Evolutionary conservation across 2,888 invertebrate species (phyloP), one percentile per base, ranked within the genome.

Genomic region (Dexiosoma caninum): DNA sequence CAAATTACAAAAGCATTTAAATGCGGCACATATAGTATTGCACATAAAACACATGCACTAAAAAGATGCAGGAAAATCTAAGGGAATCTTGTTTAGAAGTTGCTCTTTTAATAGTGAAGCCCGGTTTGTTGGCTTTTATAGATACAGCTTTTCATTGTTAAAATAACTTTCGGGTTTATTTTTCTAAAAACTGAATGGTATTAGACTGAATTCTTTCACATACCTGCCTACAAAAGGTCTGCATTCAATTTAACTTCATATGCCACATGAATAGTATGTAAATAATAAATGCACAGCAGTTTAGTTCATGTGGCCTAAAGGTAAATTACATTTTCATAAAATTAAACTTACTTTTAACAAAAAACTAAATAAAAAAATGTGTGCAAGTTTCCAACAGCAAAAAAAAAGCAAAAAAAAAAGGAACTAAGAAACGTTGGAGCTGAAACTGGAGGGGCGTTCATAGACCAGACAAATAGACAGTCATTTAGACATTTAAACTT

Each of bases 401-500:
- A 60, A 30, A 32, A 62, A 27, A n/a, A n/a, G 5, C 21, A 64
- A 14, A 16, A 60, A 62, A n/a, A 53, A 46, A 37, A 44, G 16
- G 30, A 55, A 37, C 14, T 19, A 64, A 57, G 55, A 57, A 55
- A n/a, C n/a, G n/a, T n/a, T n/a, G 27, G 21, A 32, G 42, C 21
- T 16, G 37, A 35, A 78, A 46, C 27, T 57, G 60, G 44, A 71
- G 49, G 77, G 66, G 66, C 66, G 77, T 70, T 64, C 70, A 51
- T 44, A 51, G 59, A 70, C 55, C 77, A 77, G 76, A 76, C 76
- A 80, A 76, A 76, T 71, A 80, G 71, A 76, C 76, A 76, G 37
- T 64, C 72, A 77, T 81, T 80, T 81, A 81, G 72, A 81, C 77
- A 77, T 62, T 77, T 49, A 72, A 81, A 81, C 72, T 72, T 77